Percentiles rank a stretch among this genome's conserved stretches.
Evolutionary conservation across 1,140 invertebrate genomes (phyloP).

Genomic region (Dinoponera quadriceps): DNA sequence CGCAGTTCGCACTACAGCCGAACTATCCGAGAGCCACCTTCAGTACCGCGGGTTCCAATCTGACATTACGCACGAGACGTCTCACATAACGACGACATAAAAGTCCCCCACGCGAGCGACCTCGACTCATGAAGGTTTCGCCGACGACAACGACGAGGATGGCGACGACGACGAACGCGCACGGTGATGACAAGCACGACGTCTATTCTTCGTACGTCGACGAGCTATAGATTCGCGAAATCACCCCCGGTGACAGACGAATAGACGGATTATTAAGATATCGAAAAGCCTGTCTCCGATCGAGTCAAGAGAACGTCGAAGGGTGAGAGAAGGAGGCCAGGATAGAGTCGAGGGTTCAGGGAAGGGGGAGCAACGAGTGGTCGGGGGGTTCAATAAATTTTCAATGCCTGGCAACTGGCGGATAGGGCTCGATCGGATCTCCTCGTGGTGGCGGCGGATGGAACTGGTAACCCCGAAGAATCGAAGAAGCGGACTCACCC

Average conservation of each 20-base stretch:
- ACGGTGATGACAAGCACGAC: constrained; percentile 51
- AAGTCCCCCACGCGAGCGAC: constrained; percentile 39
- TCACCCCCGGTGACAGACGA: constrained; percentile 54
- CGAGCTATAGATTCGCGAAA: constrained; percentile 50
- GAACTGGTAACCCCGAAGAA: constrained; percentile 66
- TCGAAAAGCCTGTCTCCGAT: constrained; percentile 58
- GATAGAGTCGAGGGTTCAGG: not conserved
- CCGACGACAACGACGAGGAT: constrained; percentile 7
- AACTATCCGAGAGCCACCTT: not conserved
- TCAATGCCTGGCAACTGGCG: constrained; percentile 68
- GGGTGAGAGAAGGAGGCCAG: constrained; percentile 7
- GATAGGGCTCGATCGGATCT: constrained; percentile 53
- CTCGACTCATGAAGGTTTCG: constrained; percentile 49
- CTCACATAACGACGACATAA: constrained; percentile 49
- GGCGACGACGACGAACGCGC: not conserved
- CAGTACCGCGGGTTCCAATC: constrained; percentile 17
- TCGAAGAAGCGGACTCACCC: constrained; percentile 58
- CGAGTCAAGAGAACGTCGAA: constrained; percentile 28
- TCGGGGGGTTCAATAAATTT: constrained; percentile 74
- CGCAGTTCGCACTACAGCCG: not conserved
- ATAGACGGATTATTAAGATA: constrained; percentile 69
- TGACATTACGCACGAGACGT: constrained; percentile 38
- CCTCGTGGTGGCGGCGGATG: constrained; percentile 38
- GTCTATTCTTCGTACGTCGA: constrained; percentile 56
- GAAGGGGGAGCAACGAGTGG: not conserved